phyloP scores from a whole-genome alignment of 2,888 invertebrate genomes.

The Atrina japonica region DNA sequence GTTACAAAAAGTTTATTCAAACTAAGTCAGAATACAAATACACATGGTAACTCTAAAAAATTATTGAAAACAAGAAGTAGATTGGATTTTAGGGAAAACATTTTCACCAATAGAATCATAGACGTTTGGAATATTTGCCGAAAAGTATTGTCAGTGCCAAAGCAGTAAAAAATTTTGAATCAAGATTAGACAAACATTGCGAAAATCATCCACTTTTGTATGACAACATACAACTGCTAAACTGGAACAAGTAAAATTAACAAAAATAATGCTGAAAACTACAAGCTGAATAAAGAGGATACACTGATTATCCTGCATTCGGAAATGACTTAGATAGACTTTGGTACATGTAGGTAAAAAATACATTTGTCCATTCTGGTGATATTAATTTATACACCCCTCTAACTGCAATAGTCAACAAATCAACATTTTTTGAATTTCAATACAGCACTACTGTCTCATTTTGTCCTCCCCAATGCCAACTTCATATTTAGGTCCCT shows the following conservation, averaged over 20 bases:
- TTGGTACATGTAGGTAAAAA: too few relatives aligned
- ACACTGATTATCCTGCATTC: neutral
- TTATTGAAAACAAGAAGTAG: neutral
- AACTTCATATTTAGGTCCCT: too few relatives aligned
- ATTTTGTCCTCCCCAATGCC: too few relatives aligned
- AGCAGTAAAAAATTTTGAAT: slow-evolving; percentile 1
- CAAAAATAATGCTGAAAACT: neutral
- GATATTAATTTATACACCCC: too few relatives aligned
- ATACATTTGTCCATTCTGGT: too few relatives aligned
- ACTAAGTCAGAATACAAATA: slow-evolving; percentile 16
- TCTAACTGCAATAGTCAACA: too few relatives aligned
- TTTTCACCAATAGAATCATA: slow-evolving; percentile 14
- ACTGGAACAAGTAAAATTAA: too few relatives aligned
- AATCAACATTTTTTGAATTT: too few relatives aligned
- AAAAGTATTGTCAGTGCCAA: neutral
- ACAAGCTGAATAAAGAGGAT: slow-evolving; percentile 11
- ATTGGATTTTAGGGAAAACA: slow-evolving; percentile 1
- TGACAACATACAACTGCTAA: too few relatives aligned
- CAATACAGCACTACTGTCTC: too few relatives aligned
- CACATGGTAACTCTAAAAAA: neutral
- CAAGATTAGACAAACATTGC: neutral
- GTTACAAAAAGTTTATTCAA: neutral
- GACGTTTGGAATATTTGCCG: slow-evolving; percentile 16
- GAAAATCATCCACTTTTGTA: too few relatives aligned
- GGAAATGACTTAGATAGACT: slow-evolving; percentile 8